These are phyloP conservation scores for Lasius platythorax DNA, from an alignment of 2,888 invertebrate species.

Conservation along the genomic window DNA sequence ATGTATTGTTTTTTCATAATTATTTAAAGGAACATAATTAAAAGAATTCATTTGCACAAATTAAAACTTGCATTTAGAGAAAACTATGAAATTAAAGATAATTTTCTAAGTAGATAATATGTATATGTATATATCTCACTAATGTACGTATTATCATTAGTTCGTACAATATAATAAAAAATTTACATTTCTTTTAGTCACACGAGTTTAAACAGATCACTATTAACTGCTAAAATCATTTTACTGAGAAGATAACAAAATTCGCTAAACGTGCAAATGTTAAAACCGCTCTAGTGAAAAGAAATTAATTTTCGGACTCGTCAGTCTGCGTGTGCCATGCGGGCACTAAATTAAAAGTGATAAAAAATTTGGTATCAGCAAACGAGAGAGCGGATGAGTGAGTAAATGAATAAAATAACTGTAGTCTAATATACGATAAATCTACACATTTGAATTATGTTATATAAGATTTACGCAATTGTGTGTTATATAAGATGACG, in stretches of 20 bases:
- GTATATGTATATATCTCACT: not conserved
- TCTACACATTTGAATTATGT: not conserved
- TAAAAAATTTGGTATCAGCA: constrained; percentile 30
- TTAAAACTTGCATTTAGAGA: not conserved
- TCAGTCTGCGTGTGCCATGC: constrained; percentile 29
- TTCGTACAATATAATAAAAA: constrained; percentile 4
- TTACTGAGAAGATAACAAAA: constrained; percentile 36
- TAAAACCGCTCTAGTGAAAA: constrained; percentile 38
- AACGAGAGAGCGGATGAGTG: constrained; percentile 10
- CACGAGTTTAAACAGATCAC: constrained; percentile 7
- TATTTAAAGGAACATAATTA: not conserved
- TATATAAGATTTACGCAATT: not conserved
- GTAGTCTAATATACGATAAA: not conserved
- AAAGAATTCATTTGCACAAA: not conserved
- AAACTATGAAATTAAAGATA: not conserved
- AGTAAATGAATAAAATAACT: constrained; percentile 45
- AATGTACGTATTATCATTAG: not conserved
- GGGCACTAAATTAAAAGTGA: constrained; percentile 50
- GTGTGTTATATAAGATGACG: too few relatives aligned
- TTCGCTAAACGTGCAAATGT: constrained; percentile 43
- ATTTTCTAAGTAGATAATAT: not conserved
- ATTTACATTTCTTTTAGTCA: not conserved
- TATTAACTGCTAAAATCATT: constrained; percentile 37
- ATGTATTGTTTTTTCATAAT: not conserved
- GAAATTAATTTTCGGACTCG: constrained; percentile 45